These are phyloP conservation scores for Mythimna albipuncta DNA, from an alignment of 2,888 invertebrate species.

Conservation along the genomic window DNA sequence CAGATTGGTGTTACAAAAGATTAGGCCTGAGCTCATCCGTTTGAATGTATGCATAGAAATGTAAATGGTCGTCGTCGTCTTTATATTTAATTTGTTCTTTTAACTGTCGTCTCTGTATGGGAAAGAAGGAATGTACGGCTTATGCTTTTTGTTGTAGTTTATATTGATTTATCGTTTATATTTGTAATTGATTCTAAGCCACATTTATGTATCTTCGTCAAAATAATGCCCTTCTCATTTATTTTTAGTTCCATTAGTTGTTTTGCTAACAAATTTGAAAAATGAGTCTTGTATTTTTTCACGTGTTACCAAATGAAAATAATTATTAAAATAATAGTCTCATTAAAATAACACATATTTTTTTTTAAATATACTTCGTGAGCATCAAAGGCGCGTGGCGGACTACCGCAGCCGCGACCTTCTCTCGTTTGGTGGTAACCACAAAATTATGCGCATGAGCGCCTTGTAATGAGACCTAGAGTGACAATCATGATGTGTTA, in stretches of 20 bases:
- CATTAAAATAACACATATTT: slow-evolving; percentile 58
- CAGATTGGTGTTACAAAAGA: slow-evolving; percentile 81
- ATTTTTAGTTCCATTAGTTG: neutral
- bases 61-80: slow-evolving; percentile 47
- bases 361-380: slow-evolving; percentile 53
- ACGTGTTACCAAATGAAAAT: slow-evolving; percentile 19
- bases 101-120: slow-evolving; percentile 34
- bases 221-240: neutral
- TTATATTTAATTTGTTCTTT: slow-evolving; percentile 45
- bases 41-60: slow-evolving; percentile 66
- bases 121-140: slow-evolving; percentile 30
- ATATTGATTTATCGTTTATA: slow-evolving; percentile 4
- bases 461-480: slow-evolving; percentile 81
- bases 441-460: slow-evolving; percentile 88
- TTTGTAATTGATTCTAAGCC: slow-evolving; percentile 1
- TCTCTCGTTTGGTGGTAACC: slow-evolving; percentile 83
- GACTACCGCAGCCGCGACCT: slow-evolving; percentile 75
- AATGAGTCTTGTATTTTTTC: neutral
- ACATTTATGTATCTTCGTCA: neutral
- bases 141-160: neutral
- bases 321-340: slow-evolving; percentile 51
- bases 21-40: slow-evolving; percentile 66
- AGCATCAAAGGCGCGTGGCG: slow-evolving; percentile 76
- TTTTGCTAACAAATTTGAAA: neutral
- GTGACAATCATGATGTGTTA: slow-evolving; percentile 46